phyloP scores from a whole-genome alignment of 2,888 invertebrate species.

The Ichneumoninae sp. region DNA sequence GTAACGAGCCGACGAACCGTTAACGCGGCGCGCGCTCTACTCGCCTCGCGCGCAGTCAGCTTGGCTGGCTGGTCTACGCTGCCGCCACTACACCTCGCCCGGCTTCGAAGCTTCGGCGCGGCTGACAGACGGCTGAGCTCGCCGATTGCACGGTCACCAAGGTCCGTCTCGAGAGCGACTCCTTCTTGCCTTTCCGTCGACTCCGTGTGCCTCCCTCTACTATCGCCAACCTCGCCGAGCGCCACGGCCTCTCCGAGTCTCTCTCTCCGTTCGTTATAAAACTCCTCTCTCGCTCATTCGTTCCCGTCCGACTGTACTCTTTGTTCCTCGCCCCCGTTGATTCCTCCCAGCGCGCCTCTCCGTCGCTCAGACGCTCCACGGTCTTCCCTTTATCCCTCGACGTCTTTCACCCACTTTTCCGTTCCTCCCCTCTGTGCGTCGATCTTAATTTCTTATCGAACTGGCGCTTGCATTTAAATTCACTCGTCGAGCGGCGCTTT shows the following conservation, averaged over 20 bases:
- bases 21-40: constrained; percentile 61
- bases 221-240: constrained; percentile 23
- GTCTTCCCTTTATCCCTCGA: too few relatives aligned
- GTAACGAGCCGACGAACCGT: constrained; percentile 70
- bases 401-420: neutral
- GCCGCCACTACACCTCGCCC: constrained; percentile 27
- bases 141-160: constrained; percentile 69
- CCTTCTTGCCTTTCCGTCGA: constrained; percentile 58
- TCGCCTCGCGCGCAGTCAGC: constrained; percentile 49
- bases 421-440: neutral
- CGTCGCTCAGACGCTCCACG: neutral
- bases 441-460: neutral
- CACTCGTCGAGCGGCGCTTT: constrained; percentile 3
- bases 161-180: constrained; percentile 42
- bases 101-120: constrained; percentile 25
- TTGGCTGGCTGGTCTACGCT: constrained; percentile 33
- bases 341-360: neutral
- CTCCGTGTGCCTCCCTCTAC: constrained; percentile 29
- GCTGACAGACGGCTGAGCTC: constrained; percentile 54
- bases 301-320: constrained; percentile 27
- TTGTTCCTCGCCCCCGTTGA: constrained; percentile 20
- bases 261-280: constrained; percentile 45
- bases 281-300: constrained; percentile 19
- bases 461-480: neutral
- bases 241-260: constrained; percentile 27